These are phyloP conservation scores for Diloba caeruleocephala DNA, from an alignment of 2,888 invertebrate genomes.

Conservation along the genomic window DNA sequence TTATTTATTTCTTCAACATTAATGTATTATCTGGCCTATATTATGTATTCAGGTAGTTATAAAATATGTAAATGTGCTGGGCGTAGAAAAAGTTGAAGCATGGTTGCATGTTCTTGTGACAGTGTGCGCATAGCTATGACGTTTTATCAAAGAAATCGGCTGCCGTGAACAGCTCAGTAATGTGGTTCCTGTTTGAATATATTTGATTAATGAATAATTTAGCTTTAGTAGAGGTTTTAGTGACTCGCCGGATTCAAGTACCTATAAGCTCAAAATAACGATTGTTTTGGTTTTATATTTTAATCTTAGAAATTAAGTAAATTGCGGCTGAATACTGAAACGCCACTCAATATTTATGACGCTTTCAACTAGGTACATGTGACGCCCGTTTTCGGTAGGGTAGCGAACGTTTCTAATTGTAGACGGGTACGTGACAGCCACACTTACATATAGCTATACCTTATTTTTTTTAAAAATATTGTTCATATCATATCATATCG, in stretches of 20 bases:
- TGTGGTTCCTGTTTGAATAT: conserved; percentile 63
- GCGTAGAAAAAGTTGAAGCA: conserved; percentile 35
- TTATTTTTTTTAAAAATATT: no score
- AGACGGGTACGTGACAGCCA: no score
- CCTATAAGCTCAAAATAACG: no score
- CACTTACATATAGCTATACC: no score
- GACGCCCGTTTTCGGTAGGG: no score
- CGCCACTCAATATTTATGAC: no score
- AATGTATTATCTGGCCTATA: conserved; percentile 12
- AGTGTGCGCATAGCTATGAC: conserved; percentile 48
- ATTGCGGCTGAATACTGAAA: no score
- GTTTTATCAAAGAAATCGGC: conserved; percentile 53
- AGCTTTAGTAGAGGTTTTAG: conserved; percentile 38
- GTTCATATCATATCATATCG: no score
- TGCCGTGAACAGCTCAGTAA: conserved; percentile 47
- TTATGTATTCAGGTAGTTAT: conserved; percentile 30
- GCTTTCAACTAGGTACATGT: no score
- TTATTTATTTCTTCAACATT: conserved; percentile 2
- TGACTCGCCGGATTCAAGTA: conserved; percentile 31
- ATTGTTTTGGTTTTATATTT: background rate
- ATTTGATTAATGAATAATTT: conserved; percentile 38
- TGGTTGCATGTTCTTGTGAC: conserved; percentile 24
- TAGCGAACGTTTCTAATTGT: no score
- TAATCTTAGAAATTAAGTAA: no score
- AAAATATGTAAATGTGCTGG: conserved; percentile 37